phyloP scores from a whole-genome alignment of 2,113 vertebrate genomes.

The Steatornis caripensis region DNA sequence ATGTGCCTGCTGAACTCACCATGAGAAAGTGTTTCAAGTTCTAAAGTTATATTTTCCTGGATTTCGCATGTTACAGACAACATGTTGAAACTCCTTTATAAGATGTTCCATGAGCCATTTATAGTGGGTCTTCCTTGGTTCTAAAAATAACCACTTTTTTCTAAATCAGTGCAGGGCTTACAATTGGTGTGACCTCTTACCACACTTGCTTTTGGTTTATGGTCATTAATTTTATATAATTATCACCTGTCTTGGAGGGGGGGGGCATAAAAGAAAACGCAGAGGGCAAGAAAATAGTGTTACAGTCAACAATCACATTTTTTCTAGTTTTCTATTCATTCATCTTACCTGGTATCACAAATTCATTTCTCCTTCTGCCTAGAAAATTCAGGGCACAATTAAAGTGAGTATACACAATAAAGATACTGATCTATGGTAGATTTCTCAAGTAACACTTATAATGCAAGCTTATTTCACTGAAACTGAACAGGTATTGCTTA shows the following conservation, averaged over 20 bases:
- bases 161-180: not conserved
- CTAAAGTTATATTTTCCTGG: not conserved
- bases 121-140: not conserved
- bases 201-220: not conserved
- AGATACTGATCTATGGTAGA: not conserved
- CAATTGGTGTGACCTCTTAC: not conserved
- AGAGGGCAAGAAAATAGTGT: not conserved
- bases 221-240: not conserved
- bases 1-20: not conserved
- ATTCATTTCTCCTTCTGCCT: not conserved
- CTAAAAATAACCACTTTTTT: not conserved
- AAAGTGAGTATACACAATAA: not conserved
- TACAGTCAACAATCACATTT: not conserved
- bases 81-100: not conserved
- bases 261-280: not conserved
- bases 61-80: not conserved
- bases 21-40: not conserved
- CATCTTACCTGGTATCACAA: not conserved
- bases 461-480: not conserved
- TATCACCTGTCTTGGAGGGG: not conserved
- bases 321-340: not conserved
- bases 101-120: not conserved
- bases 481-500: not conserved
- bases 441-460: constrained; percentile 12
- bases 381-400: not conserved